Percentiles rank a stretch among this genome's conserved stretches.
phyloP scores from a whole-genome alignment of 1,140 invertebrate species.

The Caerostris darwini region DNA sequence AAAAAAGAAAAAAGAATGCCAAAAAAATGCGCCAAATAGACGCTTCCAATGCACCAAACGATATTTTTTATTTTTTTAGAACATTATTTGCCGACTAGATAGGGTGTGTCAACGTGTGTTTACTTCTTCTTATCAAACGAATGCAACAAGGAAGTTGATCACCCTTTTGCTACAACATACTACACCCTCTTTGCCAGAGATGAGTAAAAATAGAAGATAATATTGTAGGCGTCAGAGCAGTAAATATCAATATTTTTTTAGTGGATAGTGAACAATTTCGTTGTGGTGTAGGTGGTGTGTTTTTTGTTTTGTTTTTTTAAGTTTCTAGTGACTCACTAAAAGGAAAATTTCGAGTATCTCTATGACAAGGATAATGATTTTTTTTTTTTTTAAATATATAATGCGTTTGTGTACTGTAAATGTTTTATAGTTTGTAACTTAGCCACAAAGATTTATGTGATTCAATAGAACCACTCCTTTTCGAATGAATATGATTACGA shows the following conservation, averaged over 20 bases:
- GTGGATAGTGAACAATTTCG: neutral
- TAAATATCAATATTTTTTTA: slow-evolving; percentile 8
- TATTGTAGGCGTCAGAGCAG: neutral
- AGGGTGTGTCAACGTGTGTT: slow-evolving; percentile 46
- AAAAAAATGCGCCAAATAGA: slow-evolving; percentile 36
- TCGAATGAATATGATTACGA: neutral
- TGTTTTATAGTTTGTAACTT: neutral
- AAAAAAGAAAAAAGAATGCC: neutral
- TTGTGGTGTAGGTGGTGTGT: neutral
- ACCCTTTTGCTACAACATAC: neutral
- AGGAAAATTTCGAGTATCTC: slow-evolving; percentile 2
- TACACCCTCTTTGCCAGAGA: neutral
- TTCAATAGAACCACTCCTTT: slow-evolving; percentile 12
- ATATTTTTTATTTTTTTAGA: neutral
- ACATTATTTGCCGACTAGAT: neutral
- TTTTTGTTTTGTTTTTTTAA: too few species aligned
- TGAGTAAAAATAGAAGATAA: neutral
- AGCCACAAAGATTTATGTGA: neutral
- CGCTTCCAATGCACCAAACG: neutral
- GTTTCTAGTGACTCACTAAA: slow-evolving; percentile 1
- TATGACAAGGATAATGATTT: too few species aligned
- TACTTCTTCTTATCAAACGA: slow-evolving; percentile 19
- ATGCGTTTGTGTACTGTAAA: too few species aligned
- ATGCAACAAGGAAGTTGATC: slow-evolving; percentile 12
- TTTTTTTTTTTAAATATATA: too few species aligned